phyloP scores from a whole-genome alignment of 2,797 vertebrate genomes.

The Cichlasoma orientale region DNA sequence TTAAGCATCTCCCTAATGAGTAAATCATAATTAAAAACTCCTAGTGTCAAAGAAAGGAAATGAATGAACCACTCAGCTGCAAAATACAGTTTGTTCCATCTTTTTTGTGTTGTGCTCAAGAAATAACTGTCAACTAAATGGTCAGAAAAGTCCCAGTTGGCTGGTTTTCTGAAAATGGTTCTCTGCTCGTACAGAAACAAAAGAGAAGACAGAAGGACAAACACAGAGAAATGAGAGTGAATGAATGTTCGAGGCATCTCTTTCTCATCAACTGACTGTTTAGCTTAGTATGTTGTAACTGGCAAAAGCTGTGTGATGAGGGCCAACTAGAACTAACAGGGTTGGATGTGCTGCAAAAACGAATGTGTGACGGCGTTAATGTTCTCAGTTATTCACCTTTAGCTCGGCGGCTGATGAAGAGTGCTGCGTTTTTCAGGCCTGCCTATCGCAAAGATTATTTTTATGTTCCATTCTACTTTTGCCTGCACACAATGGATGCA shows the following conservation, averaged over 20 bases:
- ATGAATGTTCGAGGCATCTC: conserved; percentile 12
- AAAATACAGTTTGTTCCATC: not conserved
- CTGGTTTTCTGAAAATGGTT: not conserved
- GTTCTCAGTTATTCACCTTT: conserved; percentile 36
- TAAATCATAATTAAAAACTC: not conserved
- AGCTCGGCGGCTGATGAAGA: not conserved
- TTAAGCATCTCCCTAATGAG: not conserved
- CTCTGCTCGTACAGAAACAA: not conserved
- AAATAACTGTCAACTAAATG: not conserved
- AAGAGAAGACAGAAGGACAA: conserved; percentile 14
- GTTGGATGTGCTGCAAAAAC: not conserved
- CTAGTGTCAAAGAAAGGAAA: not conserved
- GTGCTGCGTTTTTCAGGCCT: conserved; percentile 1
- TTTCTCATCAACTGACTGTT: not conserved
- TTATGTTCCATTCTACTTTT: conserved; percentile 16
- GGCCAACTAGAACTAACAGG: not conserved
- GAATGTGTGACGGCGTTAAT: not conserved
- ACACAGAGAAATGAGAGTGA: not conserved
- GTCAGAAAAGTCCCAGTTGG: not conserved
- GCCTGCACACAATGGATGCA: conserved; percentile 33
- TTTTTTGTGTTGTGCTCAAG: not conserved
- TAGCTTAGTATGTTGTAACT: conserved; percentile 28
- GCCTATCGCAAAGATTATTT: conserved; percentile 20
- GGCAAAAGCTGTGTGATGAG: conserved; percentile 21
- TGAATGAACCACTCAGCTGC: fast-evolving